Percentiles rank a stretch among this genome's conserved stretches.
These are phyloP conservation scores for Euthynnus affinis DNA, from an alignment of 2,797 vertebrate genomes.

Conservation along the genomic window DNA sequence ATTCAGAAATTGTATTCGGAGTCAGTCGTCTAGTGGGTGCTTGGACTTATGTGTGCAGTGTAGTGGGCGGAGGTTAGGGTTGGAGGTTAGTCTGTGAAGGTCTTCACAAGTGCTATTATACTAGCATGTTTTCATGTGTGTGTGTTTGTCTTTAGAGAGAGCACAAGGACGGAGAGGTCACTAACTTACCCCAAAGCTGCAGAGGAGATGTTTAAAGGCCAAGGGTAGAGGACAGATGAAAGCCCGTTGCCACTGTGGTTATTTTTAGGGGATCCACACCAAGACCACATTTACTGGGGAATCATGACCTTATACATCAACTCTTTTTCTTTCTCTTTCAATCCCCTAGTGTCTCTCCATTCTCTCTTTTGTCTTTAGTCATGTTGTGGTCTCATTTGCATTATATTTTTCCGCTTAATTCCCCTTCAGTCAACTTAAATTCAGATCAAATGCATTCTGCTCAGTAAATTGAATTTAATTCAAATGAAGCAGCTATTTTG, in stretches of 20 bases:
- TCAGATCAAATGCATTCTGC: not conserved
- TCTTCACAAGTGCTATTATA: slow-evolving; percentile 59
- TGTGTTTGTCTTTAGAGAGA: slow-evolving; percentile 40
- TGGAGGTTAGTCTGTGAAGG: slow-evolving; percentile 55
- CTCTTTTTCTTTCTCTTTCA: not conserved
- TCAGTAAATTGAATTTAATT: slow-evolving; percentile 1
- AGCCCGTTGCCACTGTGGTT: slow-evolving; percentile 27
- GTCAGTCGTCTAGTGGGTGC: slow-evolving; percentile 14
- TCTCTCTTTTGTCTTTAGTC: not conserved
- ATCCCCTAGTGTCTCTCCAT: not conserved
- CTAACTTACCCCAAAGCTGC: slow-evolving; percentile 35
- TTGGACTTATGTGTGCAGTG: slow-evolving; percentile 19
- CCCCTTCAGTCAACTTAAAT: not conserved
- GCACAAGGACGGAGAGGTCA: slow-evolving; percentile 57
- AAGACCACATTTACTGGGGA: slow-evolving; percentile 26
- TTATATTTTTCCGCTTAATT: not conserved
- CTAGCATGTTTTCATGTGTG: slow-evolving; percentile 39
- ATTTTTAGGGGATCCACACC: slow-evolving; percentile 42
- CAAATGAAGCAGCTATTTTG: slow-evolving; percentile 6
- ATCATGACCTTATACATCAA: slow-evolving; percentile 12
- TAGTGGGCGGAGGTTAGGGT: slow-evolving; percentile 42
- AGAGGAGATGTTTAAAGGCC: slow-evolving; percentile 58
- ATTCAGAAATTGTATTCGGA: slow-evolving; percentile 21
- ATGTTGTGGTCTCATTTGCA: slow-evolving; percentile 2
- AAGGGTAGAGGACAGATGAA: slow-evolving; percentile 47